phyloP scores from a whole-genome alignment of 2,888 invertebrate genomes.

The Lasioglossum vierecki region DNA sequence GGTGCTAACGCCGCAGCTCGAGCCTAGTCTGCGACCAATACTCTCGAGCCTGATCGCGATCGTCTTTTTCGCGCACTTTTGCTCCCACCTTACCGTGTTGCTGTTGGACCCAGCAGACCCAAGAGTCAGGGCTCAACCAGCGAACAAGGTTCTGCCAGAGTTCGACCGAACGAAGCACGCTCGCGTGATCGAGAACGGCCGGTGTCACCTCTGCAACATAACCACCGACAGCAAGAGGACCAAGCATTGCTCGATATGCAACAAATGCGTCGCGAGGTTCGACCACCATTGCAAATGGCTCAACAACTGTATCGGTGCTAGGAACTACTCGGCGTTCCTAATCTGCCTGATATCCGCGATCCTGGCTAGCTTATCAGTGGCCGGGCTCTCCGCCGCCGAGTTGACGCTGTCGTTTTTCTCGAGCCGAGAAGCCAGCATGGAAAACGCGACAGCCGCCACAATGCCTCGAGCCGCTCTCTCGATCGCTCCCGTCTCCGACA shows the following conservation, averaged over 20 bases:
- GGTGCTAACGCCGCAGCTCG: constrained; percentile 90
- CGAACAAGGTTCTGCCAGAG: constrained; percentile 88
- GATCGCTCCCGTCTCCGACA: constrained; percentile 77
- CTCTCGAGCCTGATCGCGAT: constrained; percentile 86
- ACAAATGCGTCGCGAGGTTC: constrained; percentile 97
- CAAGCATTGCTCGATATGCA: constrained; percentile 98
- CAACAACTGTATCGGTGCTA: constrained; percentile 97
- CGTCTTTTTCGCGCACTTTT: constrained; percentile 90
- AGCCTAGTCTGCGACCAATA: constrained; percentile 87
- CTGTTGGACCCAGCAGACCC: constrained; percentile 95
- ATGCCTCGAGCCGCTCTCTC: constrained; percentile 45
- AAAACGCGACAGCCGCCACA: constrained; percentile 69
- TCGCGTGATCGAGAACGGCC: constrained; percentile 97
- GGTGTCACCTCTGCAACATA: constrained; percentile 96
- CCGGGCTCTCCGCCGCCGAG: constrained; percentile 89
- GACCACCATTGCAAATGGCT: constrained; percentile 99
- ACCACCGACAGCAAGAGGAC: constrained; percentile 90
- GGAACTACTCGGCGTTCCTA: constrained; percentile 94
- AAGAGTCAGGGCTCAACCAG: constrained; percentile 87
- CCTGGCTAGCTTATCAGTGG: constrained; percentile 89
- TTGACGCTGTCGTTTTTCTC: constrained; percentile 85
- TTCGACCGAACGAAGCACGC: constrained; percentile 94
- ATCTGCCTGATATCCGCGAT: constrained; percentile 92
- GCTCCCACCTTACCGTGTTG: constrained; percentile 91
- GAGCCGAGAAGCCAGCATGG: constrained; percentile 65